A percentile compares a stretch with the other conserved stretches of the same genome.
Conservation (phyloP, 1,140 invertebrate genomes). For the Trichoplusia ni region DNA sequence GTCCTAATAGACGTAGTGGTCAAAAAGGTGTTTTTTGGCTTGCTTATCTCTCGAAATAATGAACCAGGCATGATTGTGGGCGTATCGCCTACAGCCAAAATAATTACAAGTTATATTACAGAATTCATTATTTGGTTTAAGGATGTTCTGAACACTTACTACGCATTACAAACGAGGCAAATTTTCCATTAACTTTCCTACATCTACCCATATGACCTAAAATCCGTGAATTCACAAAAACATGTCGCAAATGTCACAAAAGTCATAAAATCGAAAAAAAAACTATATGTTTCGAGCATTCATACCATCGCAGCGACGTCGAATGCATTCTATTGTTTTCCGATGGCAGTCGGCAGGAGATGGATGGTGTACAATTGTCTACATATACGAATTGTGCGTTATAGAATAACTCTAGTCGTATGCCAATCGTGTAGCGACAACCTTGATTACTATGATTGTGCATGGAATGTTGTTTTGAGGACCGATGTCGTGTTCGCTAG, state of each 20-base stretch:
- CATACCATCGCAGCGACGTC: constrained; percentile 36
- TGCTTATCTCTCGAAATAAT: no score
- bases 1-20: no score
- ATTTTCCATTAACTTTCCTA: no score
- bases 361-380: constrained; percentile 40
- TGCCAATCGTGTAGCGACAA: neutral
- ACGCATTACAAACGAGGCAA: no score
- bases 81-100: no score
- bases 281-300: constrained; percentile 43
- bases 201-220: no score
- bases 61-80: no score
- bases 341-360: constrained; percentile 52
- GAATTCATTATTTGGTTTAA: no score
- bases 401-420: neutral
- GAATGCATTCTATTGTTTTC: constrained; percentile 58
- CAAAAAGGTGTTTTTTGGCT: no score
- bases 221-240: neutral
- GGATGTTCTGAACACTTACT: no score
- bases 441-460: constrained; percentile 1
- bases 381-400: constrained; percentile 11
- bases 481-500: no score
- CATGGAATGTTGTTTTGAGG: constrained; percentile 7
- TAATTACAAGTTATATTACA: no score
- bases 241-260: constrained; percentile 38
- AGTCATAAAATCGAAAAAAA: constrained; percentile 41